Evolutionary conservation across 2,113 vertebrate species (phyloP).

Genomic region (Centropristis striata): DNA sequence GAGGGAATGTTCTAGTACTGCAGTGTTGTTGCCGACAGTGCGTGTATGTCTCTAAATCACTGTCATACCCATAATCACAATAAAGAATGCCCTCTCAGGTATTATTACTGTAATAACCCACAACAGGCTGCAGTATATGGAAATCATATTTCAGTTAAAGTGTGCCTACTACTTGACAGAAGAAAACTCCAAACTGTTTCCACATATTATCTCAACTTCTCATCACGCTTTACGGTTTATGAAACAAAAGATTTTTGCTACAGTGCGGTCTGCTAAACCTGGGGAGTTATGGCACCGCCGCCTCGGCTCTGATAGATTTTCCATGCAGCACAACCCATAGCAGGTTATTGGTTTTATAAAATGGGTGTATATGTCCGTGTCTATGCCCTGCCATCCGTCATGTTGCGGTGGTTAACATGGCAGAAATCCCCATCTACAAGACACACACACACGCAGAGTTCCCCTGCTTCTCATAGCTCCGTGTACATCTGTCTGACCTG

Average conservation of each 20-base stretch:
- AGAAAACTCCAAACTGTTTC: conserved; percentile 2
- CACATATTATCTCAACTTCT: conserved; percentile 3
- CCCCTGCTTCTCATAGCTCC: conserved; percentile 50
- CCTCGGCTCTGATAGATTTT: conserved; percentile 36
- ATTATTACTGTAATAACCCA: conserved; percentile 36
- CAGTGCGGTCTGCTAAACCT: neutral
- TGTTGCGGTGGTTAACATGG: conserved; percentile 57
- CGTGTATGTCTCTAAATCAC: conserved; percentile 33
- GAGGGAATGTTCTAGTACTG: conserved; percentile 11
- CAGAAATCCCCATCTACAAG: conserved; percentile 52
- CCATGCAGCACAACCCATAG: conserved; percentile 23
- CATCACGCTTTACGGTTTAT: conserved; percentile 15
- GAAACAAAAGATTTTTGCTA: conserved; percentile 7
- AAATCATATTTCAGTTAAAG: conserved; percentile 48
- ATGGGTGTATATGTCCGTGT: conserved; percentile 52
- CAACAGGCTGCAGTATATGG: conserved; percentile 11
- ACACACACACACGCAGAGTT: conserved; percentile 25
- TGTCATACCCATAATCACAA: conserved; percentile 37
- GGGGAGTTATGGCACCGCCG: conserved; percentile 4
- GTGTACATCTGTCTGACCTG: conserved; percentile 71
- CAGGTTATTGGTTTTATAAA: conserved; percentile 71
- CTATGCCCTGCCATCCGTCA: conserved; percentile 60
- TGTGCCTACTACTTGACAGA: conserved; percentile 13
- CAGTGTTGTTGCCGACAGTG: neutral
- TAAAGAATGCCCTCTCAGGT: conserved; percentile 40